Percentiles rank a stretch among this genome's conserved stretches.
These are phyloP conservation scores for Opisthograptis luteolata DNA, from an alignment of 2,888 invertebrate genomes.

Conservation along the genomic window DNA sequence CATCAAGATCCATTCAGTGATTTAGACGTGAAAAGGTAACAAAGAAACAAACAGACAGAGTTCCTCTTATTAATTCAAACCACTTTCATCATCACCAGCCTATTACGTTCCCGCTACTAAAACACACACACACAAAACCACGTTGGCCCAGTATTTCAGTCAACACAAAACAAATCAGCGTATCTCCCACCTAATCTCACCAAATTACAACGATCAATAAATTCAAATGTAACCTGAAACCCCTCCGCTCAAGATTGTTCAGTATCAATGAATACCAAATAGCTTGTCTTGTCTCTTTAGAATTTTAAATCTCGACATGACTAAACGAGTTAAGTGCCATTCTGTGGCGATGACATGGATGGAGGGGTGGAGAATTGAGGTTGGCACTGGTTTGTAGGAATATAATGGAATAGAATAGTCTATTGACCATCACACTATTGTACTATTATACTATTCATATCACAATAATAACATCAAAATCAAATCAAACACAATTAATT, in stretches of 20 bases:
- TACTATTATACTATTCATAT: too few species aligned
- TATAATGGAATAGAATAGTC: too few species aligned
- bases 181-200: neutral
- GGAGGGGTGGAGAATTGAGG: neutral
- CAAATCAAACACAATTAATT: too few species aligned
- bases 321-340: conserved; percentile 16
- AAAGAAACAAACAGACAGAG: too few species aligned
- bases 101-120: neutral
- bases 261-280: conserved; percentile 23
- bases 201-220: conserved; percentile 11
- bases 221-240: conserved; percentile 13
- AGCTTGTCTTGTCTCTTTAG: conserved; percentile 15
- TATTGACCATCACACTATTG: too few species aligned
- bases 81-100: too few species aligned
- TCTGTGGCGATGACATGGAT: conserved; percentile 12
- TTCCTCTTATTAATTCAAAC: too few species aligned
- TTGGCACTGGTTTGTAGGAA: too few species aligned
- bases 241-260: conserved; percentile 18
- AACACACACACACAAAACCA: neutral
- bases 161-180: neutral
- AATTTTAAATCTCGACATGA: conserved; percentile 21
- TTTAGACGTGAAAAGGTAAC: too few species aligned
- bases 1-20: too few species aligned
- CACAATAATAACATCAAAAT: too few species aligned
- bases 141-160: neutral